Evolutionary conservation across 1,140 invertebrate genomes (phyloP), one percentile per base, ranked within the genome.

Genomic region (Grapholita molesta): DNA sequence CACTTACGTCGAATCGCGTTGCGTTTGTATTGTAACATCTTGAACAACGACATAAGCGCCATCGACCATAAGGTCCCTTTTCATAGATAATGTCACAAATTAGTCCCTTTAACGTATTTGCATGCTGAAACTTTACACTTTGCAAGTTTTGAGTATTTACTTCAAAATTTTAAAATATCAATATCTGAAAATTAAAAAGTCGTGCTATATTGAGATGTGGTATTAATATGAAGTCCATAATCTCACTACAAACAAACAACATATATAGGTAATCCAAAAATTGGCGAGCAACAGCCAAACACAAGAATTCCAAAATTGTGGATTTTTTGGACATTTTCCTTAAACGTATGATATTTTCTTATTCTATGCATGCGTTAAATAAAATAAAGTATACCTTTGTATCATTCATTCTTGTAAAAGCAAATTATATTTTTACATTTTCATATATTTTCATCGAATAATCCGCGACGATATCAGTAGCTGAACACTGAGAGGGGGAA

Each of bases 241-340:
- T 32, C 55, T 69, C 68, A 70, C 68, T 67, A 57, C 67, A 55
- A 70, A 67, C 64, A 64, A 71, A 70, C 67, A 66, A 33, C 67
- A 67, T 69, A 75, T 76, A 71, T 25, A n/a, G n/a, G n/a, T n/a
- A 69, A 76, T 71, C 72, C 71, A 64, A 73, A 73, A 75, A 67
- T 71, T 70, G 66, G 64, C 69, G 57, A 70, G 71, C n/a, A 72
- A 67, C 57, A 35, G 68, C 38, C 24, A 70, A n/a, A n/a, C n/a
- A 33, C 30, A n/a, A 65, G 35, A 28, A 28, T n/a, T 61, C 25
- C 24, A 18, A 25, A 53, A 53, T 53, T 21, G 6, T 11, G 9
- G 48, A 24, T 11, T 28, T 28, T 28, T 28, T 61, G 55, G 55
- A 61, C 55, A 30, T 61, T 61, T 55, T 61, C n/a, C 55, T 61